phyloP scores from a whole-genome alignment of 2,113 vertebrate species.

The Prunella himalayana region DNA sequence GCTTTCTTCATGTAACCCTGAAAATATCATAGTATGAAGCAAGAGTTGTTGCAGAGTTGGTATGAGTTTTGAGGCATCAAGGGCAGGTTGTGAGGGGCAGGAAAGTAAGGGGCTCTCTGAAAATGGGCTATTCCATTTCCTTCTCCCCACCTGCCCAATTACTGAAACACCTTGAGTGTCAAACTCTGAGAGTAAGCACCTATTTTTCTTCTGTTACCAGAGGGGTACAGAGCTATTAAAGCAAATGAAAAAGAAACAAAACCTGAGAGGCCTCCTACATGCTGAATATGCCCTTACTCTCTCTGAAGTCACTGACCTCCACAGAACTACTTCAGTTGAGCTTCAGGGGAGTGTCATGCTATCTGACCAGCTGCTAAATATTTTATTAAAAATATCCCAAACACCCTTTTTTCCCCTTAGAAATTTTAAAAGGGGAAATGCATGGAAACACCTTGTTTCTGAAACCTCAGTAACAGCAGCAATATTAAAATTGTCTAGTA shows the following conservation, averaged over 20 bases:
- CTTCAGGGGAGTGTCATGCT: not conserved
- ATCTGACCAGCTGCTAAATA: not conserved
- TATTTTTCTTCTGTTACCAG: not conserved
- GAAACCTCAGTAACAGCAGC: not conserved
- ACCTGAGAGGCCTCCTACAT: not conserved
- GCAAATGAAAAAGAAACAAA: not conserved
- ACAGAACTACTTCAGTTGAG: not conserved
- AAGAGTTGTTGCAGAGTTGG: not conserved
- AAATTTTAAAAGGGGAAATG: not conserved
- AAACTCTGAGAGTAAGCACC: not conserved
- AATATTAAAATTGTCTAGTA: not conserved
- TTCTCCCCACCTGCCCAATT: fast-evolving
- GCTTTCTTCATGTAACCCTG: not conserved
- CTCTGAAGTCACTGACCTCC: not conserved
- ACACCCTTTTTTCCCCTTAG: fast-evolving
- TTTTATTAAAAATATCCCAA: not conserved
- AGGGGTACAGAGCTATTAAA: not conserved
- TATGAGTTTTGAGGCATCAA: not conserved
- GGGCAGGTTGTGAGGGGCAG: fast-evolving
- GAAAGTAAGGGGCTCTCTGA: not conserved
- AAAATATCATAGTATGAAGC: not conserved
- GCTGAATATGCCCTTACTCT: not conserved
- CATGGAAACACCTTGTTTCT: not conserved
- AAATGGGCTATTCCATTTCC: not conserved
- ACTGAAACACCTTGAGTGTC: fast-evolving